Conservation (phyloP, 2,888 invertebrate genomes). For the Zeuzera pyrina region DNA sequence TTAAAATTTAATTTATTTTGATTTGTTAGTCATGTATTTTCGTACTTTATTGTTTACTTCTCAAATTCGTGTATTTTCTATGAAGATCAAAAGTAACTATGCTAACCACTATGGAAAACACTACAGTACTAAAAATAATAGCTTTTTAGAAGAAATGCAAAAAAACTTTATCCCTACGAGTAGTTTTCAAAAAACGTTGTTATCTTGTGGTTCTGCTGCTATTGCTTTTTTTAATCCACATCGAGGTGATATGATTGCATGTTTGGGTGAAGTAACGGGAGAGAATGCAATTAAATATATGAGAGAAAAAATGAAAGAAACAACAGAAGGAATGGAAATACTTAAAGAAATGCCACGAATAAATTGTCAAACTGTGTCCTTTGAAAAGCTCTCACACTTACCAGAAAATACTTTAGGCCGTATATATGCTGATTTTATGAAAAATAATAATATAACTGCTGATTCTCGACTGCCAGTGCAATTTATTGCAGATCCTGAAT, state of each 20-base stretch:
- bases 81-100: too few relatives aligned
- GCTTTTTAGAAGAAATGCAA: constrained; percentile 75
- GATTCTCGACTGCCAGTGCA: constrained; percentile 92
- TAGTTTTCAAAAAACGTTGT: constrained; percentile 81
- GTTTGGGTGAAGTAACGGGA: constrained; percentile 93
- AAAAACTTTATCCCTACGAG: constrained; percentile 77
- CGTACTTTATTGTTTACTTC: too few relatives aligned
- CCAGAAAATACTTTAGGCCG: constrained; percentile 89
- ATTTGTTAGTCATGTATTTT: too few relatives aligned
- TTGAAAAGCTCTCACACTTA: constrained; percentile 78
- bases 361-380: constrained; percentile 85
- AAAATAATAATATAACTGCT: constrained; percentile 90
- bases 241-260: constrained; percentile 94
- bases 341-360: constrained; percentile 87
- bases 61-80: too few relatives aligned
- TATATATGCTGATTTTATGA: constrained; percentile 88
- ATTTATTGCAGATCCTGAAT: constrained; percentile 90
- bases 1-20: too few relatives aligned
- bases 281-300: constrained; percentile 80
- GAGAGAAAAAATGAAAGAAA: constrained; percentile 80
- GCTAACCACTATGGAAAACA: too few relatives aligned
- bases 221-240: constrained; percentile 86
- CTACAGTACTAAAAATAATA: too few relatives aligned
- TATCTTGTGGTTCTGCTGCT: constrained; percentile 90
- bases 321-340: constrained; percentile 85